These are phyloP conservation scores for Nemurella pictetii DNA, from an alignment of 2,888 invertebrate genomes.

Conservation along the genomic window DNA sequence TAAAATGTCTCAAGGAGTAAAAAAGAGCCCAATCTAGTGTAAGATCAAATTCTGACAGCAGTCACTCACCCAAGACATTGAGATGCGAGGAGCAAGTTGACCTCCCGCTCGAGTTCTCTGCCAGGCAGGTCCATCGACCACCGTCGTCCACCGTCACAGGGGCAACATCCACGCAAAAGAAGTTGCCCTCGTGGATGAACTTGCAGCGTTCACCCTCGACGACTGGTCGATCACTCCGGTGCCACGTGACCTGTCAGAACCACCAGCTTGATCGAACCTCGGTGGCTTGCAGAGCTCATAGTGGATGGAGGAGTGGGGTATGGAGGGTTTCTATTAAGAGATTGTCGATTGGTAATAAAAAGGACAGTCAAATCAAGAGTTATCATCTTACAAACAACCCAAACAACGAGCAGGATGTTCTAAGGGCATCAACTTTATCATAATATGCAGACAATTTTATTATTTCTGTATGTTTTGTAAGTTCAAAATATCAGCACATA, in stretches of 20 bases:
- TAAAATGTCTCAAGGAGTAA: too few species aligned
- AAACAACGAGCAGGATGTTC: too few species aligned
- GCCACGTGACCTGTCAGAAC: constrained; percentile 76
- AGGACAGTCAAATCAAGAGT: too few species aligned
- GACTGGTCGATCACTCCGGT: constrained; percentile 77
- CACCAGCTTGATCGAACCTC: background rate
- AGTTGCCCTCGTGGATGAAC: constrained; percentile 80
- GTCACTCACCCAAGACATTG: constrained; percentile 68
- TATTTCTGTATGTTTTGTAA: too few species aligned
- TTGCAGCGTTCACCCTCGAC: constrained; percentile 74
- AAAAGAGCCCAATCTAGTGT: too few species aligned
- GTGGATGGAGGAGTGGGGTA: background rate
- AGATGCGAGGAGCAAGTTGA: constrained; percentile 74
- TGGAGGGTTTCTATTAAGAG: background rate
- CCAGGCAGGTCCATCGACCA: constrained; percentile 83
- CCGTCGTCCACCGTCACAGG: constrained; percentile 81
- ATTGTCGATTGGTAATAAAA: too few species aligned
- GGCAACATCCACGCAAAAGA: constrained; percentile 81
- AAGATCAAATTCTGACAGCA: too few species aligned
- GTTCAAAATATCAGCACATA: too few species aligned
- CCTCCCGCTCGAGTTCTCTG: constrained; percentile 74
- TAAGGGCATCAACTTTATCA: too few species aligned
- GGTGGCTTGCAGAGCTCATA: background rate
- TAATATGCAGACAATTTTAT: too few species aligned
- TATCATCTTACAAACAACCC: too few species aligned